Percentiles rank a stretch among this genome's conserved stretches.
These are phyloP conservation scores for Hirtodrosophila cameraria DNA, from an alignment of 2,888 invertebrate species.

Conservation along the genomic window DNA sequence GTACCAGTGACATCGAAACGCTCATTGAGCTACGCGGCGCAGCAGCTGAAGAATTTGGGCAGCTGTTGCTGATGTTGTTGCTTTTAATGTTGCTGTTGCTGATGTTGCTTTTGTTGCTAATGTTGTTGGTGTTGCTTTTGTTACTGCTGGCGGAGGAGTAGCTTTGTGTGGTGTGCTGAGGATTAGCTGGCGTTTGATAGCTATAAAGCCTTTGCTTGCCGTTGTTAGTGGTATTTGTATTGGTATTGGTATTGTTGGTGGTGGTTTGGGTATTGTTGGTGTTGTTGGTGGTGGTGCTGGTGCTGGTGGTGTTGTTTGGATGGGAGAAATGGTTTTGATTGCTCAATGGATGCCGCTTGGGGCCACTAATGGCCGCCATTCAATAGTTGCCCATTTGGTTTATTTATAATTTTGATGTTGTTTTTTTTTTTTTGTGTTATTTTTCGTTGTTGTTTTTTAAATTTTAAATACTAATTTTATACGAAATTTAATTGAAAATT, in stretches of 20 bases:
- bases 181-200: slow-evolving; percentile 43
- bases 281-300: slow-evolving; percentile 8
- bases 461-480: slow-evolving; percentile 43
- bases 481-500: slow-evolving; percentile 27
- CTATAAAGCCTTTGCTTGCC: slow-evolving; percentile 29
- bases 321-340: slow-evolving; percentile 75
- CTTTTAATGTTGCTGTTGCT: slow-evolving; percentile 4
- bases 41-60: slow-evolving; percentile 61
- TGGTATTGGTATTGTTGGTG: slow-evolving; percentile 24
- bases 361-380: slow-evolving; percentile 93
- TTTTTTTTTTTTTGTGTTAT: slow-evolving; percentile 14
- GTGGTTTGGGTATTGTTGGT: slow-evolving; percentile 18
- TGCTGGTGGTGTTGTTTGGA: slow-evolving; percentile 46
- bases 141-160: slow-evolving; percentile 18
- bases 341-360: slow-evolving; percentile 88
- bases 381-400: slow-evolving; percentile 83
- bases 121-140: slow-evolving; percentile 13
- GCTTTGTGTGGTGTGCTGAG: slow-evolving; percentile 36
- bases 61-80: slow-evolving; percentile 36
- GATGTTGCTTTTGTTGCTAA: too few species aligned
- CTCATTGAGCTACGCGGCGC: slow-evolving; percentile 93
- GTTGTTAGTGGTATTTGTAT: slow-evolving; percentile 5
- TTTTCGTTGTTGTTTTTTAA: slow-evolving; percentile 11
- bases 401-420: slow-evolving; percentile 33
- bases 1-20: slow-evolving; percentile 90